These are phyloP conservation scores for Porites lobata DNA, from an alignment of 92 coral and sea anemone species.

Conservation along the genomic window DNA sequence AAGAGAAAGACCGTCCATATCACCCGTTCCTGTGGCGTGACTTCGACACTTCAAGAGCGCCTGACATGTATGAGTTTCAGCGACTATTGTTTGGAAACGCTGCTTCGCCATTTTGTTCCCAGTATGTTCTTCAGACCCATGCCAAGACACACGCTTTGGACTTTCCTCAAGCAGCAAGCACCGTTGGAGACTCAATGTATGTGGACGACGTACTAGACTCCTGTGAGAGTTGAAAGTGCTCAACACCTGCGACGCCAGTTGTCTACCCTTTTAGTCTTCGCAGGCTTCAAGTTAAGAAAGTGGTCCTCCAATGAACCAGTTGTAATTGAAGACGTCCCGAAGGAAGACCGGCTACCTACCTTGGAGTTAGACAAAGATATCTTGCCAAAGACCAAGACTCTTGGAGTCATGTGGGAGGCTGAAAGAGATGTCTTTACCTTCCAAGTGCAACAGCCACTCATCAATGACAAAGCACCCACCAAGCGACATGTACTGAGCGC, in stretches of 20 bases:
- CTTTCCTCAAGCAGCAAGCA: conserved; percentile 53
- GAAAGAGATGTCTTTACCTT: conserved; percentile 44
- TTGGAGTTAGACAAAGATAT: not conserved
- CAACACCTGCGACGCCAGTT: conserved; percentile 53
- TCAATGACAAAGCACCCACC: conserved; percentile 6
- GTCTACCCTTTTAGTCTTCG: conserved; percentile 39
- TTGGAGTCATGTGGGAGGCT: conserved; percentile 39
- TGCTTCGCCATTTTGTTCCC: conserved; percentile 65
- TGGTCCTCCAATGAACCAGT: conserved; percentile 37
- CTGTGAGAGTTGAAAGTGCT: conserved; percentile 60
- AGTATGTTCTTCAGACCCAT: conserved; percentile 49
- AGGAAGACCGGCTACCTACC: conserved; percentile 16
- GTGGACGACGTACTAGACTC: conserved; percentile 71
- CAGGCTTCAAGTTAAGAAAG: conserved; percentile 26
- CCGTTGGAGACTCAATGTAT: conserved; percentile 58
- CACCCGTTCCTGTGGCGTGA: conserved; percentile 44
- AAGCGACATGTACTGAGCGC: conserved; percentile 49
- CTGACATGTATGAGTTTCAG: conserved; percentile 53
- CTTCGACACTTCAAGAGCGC: not conserved
- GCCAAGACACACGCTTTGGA: conserved; percentile 31
- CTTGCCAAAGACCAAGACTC: conserved; percentile 34
- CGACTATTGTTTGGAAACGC: conserved; percentile 65
- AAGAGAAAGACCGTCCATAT: conserved; percentile 35
- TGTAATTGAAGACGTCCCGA: conserved; percentile 49
- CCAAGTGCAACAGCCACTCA: conserved; percentile 23